Conservation (phyloP, 1,140 invertebrate species). For the Apolygus lucorum region DNA sequence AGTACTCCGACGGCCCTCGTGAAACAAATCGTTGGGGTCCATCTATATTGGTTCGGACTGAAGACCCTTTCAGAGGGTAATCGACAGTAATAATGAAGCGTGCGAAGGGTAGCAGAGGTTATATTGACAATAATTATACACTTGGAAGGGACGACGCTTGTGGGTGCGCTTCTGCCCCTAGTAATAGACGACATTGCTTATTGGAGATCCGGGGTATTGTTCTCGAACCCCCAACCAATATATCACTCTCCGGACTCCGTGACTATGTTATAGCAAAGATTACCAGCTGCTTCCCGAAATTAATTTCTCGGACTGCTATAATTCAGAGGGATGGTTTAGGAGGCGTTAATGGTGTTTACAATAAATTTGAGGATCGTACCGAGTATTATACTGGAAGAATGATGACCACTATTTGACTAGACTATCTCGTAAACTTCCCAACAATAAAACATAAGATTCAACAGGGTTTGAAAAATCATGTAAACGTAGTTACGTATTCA, state of each 20-base stretch:
- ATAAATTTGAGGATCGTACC: too few species aligned
- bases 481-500: too few species aligned
- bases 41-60: too few species aligned
- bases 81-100: not conserved
- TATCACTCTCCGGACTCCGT: not conserved
- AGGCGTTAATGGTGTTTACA: too few species aligned
- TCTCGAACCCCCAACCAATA: not conserved
- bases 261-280: not conserved
- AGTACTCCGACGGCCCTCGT: too few species aligned
- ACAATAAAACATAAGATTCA: too few species aligned
- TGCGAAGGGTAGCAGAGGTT: not conserved
- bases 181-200: not conserved
- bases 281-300: not conserved
- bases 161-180: not conserved
- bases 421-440: too few species aligned
- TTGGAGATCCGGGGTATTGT: not conserved
- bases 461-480: too few species aligned
- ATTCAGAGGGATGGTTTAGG: too few species aligned
- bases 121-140: slow-evolving; percentile 2
- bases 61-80: not conserved
- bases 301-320: not conserved
- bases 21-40: slow-evolving; percentile 1
- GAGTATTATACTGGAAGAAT: too few species aligned
- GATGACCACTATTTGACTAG: too few species aligned
- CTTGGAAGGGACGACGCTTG: not conserved